Percentiles rank a stretch among this genome's conserved stretches.
Conservation (phyloP, 2,888 invertebrate species). For the Rugalucina vietnamica region DNA sequence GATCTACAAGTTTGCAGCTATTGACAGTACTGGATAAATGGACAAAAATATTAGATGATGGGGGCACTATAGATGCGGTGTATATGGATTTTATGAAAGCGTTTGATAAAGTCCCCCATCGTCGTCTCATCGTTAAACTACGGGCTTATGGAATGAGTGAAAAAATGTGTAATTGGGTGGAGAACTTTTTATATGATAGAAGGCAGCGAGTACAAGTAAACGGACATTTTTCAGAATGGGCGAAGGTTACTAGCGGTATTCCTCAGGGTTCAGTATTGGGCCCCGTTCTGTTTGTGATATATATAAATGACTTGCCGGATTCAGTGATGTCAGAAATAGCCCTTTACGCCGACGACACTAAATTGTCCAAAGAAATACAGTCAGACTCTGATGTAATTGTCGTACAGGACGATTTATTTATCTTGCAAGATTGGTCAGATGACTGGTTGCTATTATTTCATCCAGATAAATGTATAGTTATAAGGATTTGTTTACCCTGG, state of each 20-base stretch:
- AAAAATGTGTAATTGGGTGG: background rate
- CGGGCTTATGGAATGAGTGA: background rate
- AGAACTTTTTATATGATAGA: background rate
- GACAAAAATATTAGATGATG: background rate
- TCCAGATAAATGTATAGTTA: background rate
- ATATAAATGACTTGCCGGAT: background rate
- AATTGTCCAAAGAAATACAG: constrained; percentile 2
- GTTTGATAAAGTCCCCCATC: background rate
- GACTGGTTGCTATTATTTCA: background rate
- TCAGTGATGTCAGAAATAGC: background rate
- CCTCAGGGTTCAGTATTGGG: background rate
- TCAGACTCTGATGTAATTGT: background rate
- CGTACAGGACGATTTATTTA: background rate
- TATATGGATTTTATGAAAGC: constrained; percentile 12
- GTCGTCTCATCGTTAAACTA: background rate
- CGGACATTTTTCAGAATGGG: background rate
- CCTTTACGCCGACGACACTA: background rate
- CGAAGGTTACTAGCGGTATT: background rate
- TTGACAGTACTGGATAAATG: constrained; percentile 18
- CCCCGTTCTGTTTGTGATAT: background rate
- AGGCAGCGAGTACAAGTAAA: background rate
- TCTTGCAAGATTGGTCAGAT: background rate
- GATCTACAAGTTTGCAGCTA: constrained; percentile 24
- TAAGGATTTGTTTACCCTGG: background rate
- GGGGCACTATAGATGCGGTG: background rate